phyloP scores from a whole-genome alignment of 1,140 invertebrate species.

The Conus ventricosus region DNA sequence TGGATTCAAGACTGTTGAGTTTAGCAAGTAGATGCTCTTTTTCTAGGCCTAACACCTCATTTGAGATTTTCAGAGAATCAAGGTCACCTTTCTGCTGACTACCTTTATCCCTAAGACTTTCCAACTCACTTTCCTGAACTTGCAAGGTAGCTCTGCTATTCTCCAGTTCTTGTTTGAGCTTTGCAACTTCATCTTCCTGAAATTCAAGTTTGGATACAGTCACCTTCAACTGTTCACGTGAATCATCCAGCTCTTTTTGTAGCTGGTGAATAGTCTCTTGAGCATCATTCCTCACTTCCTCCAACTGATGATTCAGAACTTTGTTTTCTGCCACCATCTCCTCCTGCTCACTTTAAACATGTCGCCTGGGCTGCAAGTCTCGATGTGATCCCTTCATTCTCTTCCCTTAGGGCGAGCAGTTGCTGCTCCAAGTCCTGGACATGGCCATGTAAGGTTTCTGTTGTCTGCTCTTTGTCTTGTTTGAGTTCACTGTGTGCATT shows the following conservation, averaged over 20 bases:
- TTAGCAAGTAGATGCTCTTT: slow-evolving; percentile 12
- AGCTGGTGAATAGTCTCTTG: not conserved
- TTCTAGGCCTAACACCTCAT: not conserved
- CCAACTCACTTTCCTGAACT: slow-evolving; percentile 39
- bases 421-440: slow-evolving; percentile 37
- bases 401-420: slow-evolving; percentile 7
- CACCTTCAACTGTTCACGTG: slow-evolving; percentile 31
- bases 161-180: not conserved
- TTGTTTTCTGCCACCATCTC: slow-evolving; percentile 38
- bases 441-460: not conserved
- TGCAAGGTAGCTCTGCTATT: slow-evolving; percentile 25
- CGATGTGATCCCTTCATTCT: not conserved
- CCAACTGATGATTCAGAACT: slow-evolving; percentile 23
- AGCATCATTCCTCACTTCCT: slow-evolving; percentile 18
- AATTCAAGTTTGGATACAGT: slow-evolving; percentile 30
- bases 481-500: not conserved
- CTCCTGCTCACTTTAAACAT: slow-evolving; percentile 30
- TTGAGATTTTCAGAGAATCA: not conserved
- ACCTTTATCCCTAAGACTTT: slow-evolving; percentile 23
- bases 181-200: not conserved
- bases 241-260: slow-evolving; percentile 10
- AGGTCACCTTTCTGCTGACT: slow-evolving; percentile 21
- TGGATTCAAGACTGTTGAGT: not conserved
- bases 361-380: slow-evolving; percentile 30
- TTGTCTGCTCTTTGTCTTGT: slow-evolving; percentile 1